Conservation (phyloP, 2,797 vertebrate species). For the Yasuhikotakia modesta region DNA sequence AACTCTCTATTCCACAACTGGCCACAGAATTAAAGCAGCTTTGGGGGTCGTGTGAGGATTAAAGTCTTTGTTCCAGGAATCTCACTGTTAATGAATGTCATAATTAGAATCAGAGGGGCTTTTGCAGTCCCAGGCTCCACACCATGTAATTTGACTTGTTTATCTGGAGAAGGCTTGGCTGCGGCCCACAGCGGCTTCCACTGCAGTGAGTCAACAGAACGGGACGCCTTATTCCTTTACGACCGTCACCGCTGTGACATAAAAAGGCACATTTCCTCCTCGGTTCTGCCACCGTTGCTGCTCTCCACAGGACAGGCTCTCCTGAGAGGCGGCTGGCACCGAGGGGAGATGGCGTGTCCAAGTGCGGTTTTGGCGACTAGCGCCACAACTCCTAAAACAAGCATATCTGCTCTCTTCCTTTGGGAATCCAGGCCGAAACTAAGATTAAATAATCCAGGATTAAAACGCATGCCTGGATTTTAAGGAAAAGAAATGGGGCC, state of each 20-base stretch:
- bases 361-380: constrained; percentile 13
- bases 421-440: constrained; percentile 45
- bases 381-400: constrained; percentile 16
- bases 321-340: not conserved
- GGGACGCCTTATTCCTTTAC: constrained; percentile 8
- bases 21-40: constrained; percentile 66
- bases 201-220: constrained; percentile 36
- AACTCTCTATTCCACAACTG: constrained; percentile 65
- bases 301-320: not conserved
- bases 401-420: constrained; percentile 6
- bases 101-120: constrained; percentile 59
- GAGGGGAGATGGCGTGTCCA: constrained; percentile 6
- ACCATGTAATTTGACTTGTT: constrained; percentile 59
- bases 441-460: constrained; percentile 59
- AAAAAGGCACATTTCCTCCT: not conserved
- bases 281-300: not conserved
- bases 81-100: constrained; percentile 52
- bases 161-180: constrained; percentile 49
- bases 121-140: constrained; percentile 52
- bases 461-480: constrained; percentile 43
- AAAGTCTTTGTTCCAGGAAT: constrained; percentile 51
- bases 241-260: not conserved
- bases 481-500: constrained; percentile 29
- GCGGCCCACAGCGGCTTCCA: constrained; percentile 44
- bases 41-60: constrained; percentile 28